phyloP scores from a whole-genome alignment of 2,888 invertebrate species.

The Melipona bicolor region DNA sequence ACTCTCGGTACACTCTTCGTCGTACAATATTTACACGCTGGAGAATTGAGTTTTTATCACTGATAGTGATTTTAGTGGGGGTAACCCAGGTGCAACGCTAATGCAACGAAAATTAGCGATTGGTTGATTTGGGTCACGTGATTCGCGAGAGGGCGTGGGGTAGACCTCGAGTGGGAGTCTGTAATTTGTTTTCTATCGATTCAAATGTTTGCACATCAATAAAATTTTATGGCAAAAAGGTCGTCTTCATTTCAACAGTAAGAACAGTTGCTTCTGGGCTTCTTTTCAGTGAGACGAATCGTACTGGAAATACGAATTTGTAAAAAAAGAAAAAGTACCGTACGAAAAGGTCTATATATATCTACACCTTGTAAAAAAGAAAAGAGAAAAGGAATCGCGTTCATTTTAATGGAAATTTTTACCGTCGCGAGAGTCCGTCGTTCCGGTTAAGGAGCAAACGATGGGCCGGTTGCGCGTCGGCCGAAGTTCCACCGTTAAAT shows the following conservation, averaged over 20 bases:
- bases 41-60: background rate
- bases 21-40: constrained; percentile 20
- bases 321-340: background rate
- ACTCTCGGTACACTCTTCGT: constrained; percentile 27
- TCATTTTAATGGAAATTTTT: constrained; percentile 36
- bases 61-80: too few species aligned
- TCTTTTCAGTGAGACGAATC: background rate
- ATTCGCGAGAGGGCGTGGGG: too few species aligned
- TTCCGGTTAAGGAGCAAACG: constrained; percentile 32
- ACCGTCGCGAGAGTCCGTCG: constrained; percentile 31
- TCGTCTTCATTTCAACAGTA: too few species aligned
- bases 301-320: constrained; percentile 13
- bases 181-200: too few species aligned
- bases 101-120: too few species aligned
- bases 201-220: too few species aligned
- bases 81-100: too few species aligned
- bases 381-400: background rate
- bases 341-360: background rate
- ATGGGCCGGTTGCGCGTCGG: constrained; percentile 8
- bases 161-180: too few species aligned
- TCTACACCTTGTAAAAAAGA: too few species aligned
- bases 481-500: constrained; percentile 50
- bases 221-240: too few species aligned
- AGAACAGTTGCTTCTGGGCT: too few species aligned
- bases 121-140: too few species aligned